Evolutionary conservation across 2,797 vertebrate species (phyloP), one percentile per base, ranked within the genome.

Genomic region (Poecilia velifera): DNA sequence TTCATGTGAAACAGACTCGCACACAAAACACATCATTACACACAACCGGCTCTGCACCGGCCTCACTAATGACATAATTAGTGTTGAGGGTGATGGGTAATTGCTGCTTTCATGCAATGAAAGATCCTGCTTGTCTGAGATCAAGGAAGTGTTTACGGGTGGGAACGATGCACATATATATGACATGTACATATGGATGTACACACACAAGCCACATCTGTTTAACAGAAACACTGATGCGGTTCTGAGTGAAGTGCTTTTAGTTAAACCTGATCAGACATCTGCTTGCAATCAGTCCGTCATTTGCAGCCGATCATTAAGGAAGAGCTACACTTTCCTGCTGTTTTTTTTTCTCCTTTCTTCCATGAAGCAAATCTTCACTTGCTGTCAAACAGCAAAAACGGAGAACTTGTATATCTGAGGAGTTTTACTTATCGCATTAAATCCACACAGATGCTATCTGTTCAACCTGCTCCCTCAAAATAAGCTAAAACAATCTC

Each of bases 31-130:
- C 66, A 5, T 84, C 45, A 43, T 78, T 57, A 46, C 49, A 53
- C 70, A 39, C 45, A 82, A 41, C 59, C 46, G 41, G 83, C 84
- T 59, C 87, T 5, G 80, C 78, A 34, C 78, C 25, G 68, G 84
- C 86, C 83, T 84, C 46, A 0, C 85, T 94, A 94, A 94, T 93
- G 77, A 76, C 81, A 85, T 94, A 93, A 93, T 93, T 90, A 90
- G 73, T 79, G 86, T 89, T 89, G 80, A 76, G 86, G 89, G 74
- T 85, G 90, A 88, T 88, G 90, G 86, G 46, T 93, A 94, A 94
- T 94, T 92, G 83, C 87, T 80, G 85, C 85, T 91, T 90, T 91
- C 81, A 64, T 85, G 79, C 72, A 83, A 84, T 79, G 83, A 84
- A 80, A 85, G 86, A 82, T 86, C 79, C 76, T n/a, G 64, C 53